Conservation (phyloP, 2,888 invertebrate genomes). For the Andrena fulva region DNA sequence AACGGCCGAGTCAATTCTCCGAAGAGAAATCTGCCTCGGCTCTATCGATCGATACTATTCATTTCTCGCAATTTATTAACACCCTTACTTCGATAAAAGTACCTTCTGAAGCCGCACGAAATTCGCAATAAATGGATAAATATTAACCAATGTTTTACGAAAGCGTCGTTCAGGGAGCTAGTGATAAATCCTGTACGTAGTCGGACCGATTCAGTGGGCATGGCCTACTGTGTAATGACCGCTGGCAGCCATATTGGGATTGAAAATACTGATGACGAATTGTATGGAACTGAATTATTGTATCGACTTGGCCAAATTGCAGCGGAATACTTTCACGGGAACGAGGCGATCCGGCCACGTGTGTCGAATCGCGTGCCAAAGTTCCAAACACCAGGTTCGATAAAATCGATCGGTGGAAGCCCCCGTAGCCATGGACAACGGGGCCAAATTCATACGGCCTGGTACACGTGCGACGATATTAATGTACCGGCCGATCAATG, state of each 20-base stretch:
- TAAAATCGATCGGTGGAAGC: conserved; percentile 46
- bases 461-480: conserved; percentile 62
- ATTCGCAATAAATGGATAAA: too few species aligned
- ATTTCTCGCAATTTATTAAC: conserved; percentile 3
- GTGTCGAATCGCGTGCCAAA: conserved; percentile 13
- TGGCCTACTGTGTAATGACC: too few species aligned
- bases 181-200: too few species aligned
- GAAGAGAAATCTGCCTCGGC: neutral
- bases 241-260: too few species aligned
- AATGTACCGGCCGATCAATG: conserved; percentile 67
- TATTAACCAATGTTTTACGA: too few species aligned
- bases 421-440: conserved; percentile 27
- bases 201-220: too few species aligned
- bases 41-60: conserved; percentile 10
- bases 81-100: too few species aligned
- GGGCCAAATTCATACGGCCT: conserved; percentile 50
- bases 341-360: neutral
- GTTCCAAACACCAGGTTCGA: conserved; percentile 22
- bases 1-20: neutral
- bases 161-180: too few species aligned
- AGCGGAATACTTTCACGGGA: neutral
- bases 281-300: neutral
- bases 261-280: neutral
- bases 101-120: too few species aligned
- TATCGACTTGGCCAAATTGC: neutral